A percentile compares a stretch with the other conserved stretches of the same genome.
phyloP scores from a whole-genome alignment of 53 echinoderm and acorn worm genomes.

The Henricia sp. region DNA sequence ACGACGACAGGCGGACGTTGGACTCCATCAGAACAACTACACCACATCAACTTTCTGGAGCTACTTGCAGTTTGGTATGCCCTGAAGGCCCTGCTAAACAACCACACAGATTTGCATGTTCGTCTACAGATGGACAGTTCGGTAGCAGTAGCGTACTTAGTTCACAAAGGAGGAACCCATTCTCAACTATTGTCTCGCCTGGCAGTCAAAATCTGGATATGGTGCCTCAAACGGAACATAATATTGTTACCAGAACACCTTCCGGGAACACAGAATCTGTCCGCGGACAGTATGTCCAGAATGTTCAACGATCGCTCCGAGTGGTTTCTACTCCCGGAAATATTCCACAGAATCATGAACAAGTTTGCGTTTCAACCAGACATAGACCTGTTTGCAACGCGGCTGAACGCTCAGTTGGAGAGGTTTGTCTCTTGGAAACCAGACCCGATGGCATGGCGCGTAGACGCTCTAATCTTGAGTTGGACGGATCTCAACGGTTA shows the following conservation, averaged over 20 bases:
- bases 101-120: not conserved
- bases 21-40: not conserved
- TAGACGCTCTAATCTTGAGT: not conserved
- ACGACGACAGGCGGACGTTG: not conserved
- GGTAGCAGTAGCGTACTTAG: not conserved
- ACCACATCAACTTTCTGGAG: not conserved
- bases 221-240: not conserved
- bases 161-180: not conserved
- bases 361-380: not conserved
- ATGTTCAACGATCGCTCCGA: not conserved
- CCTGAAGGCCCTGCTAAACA: not conserved
- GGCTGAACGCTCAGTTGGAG: not conserved
- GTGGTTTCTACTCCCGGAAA: not conserved
- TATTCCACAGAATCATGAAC: not conserved
- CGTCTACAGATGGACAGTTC: slow-evolving; percentile 6
- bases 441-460: not conserved
- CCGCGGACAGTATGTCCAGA: not conserved
- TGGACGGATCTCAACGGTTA: too few relatives aligned
- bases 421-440: not conserved
- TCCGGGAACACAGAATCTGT: not conserved
- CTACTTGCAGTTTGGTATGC: not conserved
- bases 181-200: not conserved
- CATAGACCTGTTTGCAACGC: not conserved
- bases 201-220: not conserved
- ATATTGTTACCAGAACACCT: not conserved